Evolutionary conservation across 2,113 vertebrate genomes (phyloP).

Genomic region (Ellobius talpinus): DNA sequence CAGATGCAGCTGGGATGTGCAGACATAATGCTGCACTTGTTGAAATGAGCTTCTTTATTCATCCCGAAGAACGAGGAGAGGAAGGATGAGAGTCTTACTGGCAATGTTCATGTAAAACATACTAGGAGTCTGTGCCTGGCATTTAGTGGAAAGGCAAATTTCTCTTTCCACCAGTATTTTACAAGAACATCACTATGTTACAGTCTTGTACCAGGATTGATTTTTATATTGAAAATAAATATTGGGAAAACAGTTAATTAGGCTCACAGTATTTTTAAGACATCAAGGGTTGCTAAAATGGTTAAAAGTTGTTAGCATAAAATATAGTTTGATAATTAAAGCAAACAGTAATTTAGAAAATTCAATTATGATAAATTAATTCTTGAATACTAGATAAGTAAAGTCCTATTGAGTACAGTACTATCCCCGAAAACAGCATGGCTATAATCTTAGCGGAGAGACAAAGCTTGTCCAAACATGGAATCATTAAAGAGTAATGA

Average conservation of each 20-base stretch:
- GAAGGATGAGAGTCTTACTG: slow-evolving; percentile 25
- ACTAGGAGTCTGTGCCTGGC: slow-evolving; percentile 11
- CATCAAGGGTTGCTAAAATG: slow-evolving; percentile 29
- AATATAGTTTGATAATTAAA: slow-evolving; percentile 54
- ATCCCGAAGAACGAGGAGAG: not conserved
- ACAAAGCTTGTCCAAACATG: slow-evolving; percentile 64
- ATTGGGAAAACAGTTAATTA: slow-evolving; percentile 49
- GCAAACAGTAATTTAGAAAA: slow-evolving; percentile 59
- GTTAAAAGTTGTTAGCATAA: slow-evolving; percentile 26
- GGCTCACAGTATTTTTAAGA: not conserved
- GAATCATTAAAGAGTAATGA: slow-evolving; percentile 72
- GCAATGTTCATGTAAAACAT: slow-evolving; percentile 22
- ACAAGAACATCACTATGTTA: not conserved
- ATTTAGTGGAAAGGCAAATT: slow-evolving; percentile 20
- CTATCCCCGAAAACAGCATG: slow-evolving; percentile 50
- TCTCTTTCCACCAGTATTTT: not conserved
- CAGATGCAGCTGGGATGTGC: slow-evolving; percentile 53
- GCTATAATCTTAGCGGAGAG: slow-evolving; percentile 60
- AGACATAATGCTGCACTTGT: slow-evolving; percentile 44
- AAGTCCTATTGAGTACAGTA: slow-evolving; percentile 36
- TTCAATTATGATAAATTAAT: slow-evolving; percentile 36
- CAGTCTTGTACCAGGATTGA: not conserved
- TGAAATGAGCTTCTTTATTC: slow-evolving; percentile 60
- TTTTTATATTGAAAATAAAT: not conserved
- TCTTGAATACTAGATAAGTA: slow-evolving; percentile 49